Evolutionary conservation across 2,113 vertebrate species (phyloP), one percentile per base, ranked within the genome.

Genomic region (Pluvialis apricaria): DNA sequence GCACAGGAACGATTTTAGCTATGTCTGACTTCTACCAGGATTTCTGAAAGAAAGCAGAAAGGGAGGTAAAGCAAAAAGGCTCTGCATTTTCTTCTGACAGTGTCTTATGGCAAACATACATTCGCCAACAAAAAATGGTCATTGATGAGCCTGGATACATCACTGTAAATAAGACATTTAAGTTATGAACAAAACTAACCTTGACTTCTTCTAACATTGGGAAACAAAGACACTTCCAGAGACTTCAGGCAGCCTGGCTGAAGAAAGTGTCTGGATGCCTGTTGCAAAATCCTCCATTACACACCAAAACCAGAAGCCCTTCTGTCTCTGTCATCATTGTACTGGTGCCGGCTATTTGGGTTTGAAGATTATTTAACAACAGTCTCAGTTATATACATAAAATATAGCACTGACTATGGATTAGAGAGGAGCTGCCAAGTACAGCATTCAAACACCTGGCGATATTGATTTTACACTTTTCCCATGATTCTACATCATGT

Each of bases 391-490:
- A 97, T 90, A 97, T 96, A 97, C 87, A 96, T 96, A 97, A 98
- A 97, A 97, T 97, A 97, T 70, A 92, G 94, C 81, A 82, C 92
- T 93, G 85, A 94, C 92, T 88, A 92, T 96, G 95, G 86, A 96
- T 98, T 94, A 98, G 92, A 97, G 91, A 97, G 69, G 77, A 79
- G 69, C 88, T 97, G 96, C 98, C 97, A 97, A 97, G 86, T 86
- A 86, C 94, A 85, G 90, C 97, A 88, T 95, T 97, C 95, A 97
- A 97, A 98, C 97, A 97, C 94, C 96, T 94, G 76, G 94, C 6
- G 16, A 91, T 98, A 98, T 98, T 97, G 98, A 98, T 98, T 98
- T 98, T 98, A 94, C 97, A 98, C 94, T 98, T 98, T 96, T 97
- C 70, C 52, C 81, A 88, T 97, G 97, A 97, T 97, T 97, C 97